These are phyloP conservation scores for Arvicanthis niloticus DNA, from an alignment of 2,113 vertebrate genomes.

Conservation along the genomic window DNA sequence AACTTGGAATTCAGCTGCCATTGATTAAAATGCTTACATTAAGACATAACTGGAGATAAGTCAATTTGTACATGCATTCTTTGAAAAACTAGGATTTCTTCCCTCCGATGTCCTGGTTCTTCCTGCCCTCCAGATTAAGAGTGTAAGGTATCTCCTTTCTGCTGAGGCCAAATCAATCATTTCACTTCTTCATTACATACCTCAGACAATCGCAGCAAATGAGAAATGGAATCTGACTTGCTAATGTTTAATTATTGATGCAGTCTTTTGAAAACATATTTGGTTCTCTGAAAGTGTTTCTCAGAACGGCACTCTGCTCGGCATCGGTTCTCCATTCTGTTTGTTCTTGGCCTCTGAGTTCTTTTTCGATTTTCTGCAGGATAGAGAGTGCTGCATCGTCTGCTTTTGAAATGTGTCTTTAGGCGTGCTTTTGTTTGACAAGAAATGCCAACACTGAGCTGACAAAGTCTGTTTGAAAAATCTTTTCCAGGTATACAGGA, in stretches of 20 bases:
- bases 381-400: conserved; percentile 92
- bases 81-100: conserved; percentile 46
- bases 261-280: conserved; percentile 92
- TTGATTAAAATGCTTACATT: conserved; percentile 83
- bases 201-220: conserved; percentile 86
- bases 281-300: conserved; percentile 93
- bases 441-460: conserved; percentile 92
- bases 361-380: conserved; percentile 95
- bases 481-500: conserved; percentile 94
- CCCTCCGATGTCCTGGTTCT: neutral
- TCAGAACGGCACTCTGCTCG: conserved; percentile 91
- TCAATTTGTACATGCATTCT: conserved; percentile 70
- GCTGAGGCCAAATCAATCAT: conserved; percentile 85
- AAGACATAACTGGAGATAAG: conserved; percentile 81
- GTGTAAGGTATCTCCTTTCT: conserved; percentile 59
- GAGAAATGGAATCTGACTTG: conserved; percentile 89
- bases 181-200: conserved; percentile 88
- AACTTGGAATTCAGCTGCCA: conserved; percentile 81
- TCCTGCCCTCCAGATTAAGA: conserved; percentile 53
- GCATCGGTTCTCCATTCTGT: conserved; percentile 94
- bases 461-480: conserved; percentile 94
- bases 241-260: conserved; percentile 90
- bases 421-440: conserved; percentile 96
- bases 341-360: conserved; percentile 93
- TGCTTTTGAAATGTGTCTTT: conserved; percentile 95